Percentiles rank a stretch among this genome's conserved stretches.
Evolutionary conservation across 2,797 vertebrate species (phyloP).

Genomic region (Gymnoscopelus braueri): DNA sequence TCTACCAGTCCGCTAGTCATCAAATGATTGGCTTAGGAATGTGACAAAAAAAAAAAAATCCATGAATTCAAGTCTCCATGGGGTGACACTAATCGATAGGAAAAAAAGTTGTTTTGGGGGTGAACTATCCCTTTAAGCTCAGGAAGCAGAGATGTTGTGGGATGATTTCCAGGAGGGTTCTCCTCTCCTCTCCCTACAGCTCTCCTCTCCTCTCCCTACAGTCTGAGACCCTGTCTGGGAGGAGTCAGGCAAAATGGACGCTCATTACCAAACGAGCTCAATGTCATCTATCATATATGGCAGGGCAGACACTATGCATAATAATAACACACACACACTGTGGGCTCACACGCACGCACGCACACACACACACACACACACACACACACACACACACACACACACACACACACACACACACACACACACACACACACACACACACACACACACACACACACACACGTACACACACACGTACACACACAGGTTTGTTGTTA

Average conservation of each 20-base stretch:
- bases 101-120: no score
- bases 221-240: constrained; percentile 52
- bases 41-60: no score
- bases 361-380: no score
- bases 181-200: background rate
- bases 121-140: background rate
- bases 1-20: no score
- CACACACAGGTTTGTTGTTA: background rate
- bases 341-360: background rate
- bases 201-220: background rate
- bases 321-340: constrained; percentile 18
- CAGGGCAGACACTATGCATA: constrained; percentile 28
- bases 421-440: no score
- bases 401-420: no score
- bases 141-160: constrained; percentile 17
- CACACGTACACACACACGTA: background rate
- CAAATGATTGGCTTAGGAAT: no score
- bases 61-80: background rate
- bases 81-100: background rate
- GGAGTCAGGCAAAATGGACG: constrained; percentile 51
- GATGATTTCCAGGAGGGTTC: constrained; percentile 39
- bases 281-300: constrained; percentile 60
- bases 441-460: no score
- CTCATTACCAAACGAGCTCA: constrained; percentile 60
- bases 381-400: no score